Evolutionary conservation across 2,797 vertebrate genomes (phyloP).

Genomic region (Rhinogobio ventralis): DNA sequence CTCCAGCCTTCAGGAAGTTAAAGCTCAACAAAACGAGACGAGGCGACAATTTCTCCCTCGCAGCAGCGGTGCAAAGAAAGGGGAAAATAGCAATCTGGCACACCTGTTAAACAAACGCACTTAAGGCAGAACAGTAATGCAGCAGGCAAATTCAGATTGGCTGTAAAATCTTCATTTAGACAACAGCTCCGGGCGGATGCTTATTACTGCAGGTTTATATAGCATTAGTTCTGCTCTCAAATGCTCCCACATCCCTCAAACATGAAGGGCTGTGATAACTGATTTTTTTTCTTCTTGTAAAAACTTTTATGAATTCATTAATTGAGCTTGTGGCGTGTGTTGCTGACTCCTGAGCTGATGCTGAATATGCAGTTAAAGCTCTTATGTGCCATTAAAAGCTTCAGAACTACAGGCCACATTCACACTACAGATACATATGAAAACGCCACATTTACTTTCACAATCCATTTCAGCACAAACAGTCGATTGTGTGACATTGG

Average conservation of each 20-base stretch:
- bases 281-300: conserved; percentile 79
- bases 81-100: conserved; percentile 65
- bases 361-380: not conserved
- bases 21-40: conserved; percentile 80
- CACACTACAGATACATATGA: not conserved
- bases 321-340: conserved; percentile 77
- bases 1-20: conserved; percentile 69
- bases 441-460: not conserved
- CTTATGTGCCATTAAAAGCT: not conserved
- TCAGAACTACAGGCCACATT: not conserved
- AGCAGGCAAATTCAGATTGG: conserved; percentile 80
- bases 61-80: conserved; percentile 31
- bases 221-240: conserved; percentile 84
- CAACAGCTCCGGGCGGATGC: conserved; percentile 75
- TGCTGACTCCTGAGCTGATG: conserved; percentile 8
- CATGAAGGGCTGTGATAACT: conserved; percentile 82
- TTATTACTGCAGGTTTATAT: conserved; percentile 83
- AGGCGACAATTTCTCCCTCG: conserved; percentile 68
- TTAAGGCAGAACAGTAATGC: conserved; percentile 78
- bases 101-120: conserved; percentile 83
- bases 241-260: conserved; percentile 80
- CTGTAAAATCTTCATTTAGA: conserved; percentile 84
- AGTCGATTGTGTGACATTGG: not conserved
- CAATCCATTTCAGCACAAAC: not conserved
- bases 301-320: conserved; percentile 80